A percentile compares a stretch with the other conserved stretches of the same genome.
phyloP scores from a whole-genome alignment of 2,797 vertebrate genomes.

The Alcedo quadribrachys region DNA sequence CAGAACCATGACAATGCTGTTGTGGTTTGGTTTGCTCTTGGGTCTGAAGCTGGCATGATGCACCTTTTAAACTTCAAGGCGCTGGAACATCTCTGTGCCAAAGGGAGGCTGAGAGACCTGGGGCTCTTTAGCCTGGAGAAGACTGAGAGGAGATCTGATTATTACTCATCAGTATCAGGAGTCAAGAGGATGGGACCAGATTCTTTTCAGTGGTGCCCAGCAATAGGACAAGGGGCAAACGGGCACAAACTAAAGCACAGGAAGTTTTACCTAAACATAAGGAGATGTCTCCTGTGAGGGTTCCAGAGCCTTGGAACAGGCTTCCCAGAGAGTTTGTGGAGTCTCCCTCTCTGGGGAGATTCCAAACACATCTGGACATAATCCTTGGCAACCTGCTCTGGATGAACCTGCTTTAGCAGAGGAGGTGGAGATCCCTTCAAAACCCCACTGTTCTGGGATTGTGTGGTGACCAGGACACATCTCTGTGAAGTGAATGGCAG shows the following conservation, averaged over 20 bases:
- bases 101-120: too few relatives aligned
- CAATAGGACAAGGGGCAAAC: not conserved
- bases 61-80: not conserved
- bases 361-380: not conserved
- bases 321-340: not conserved
- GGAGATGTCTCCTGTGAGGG: not conserved
- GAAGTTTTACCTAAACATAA: not conserved
- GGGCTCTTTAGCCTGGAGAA: too few relatives aligned
- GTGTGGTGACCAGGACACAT: not conserved
- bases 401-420: not conserved
- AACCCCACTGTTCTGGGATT: not conserved
- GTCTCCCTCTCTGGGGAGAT: not conserved
- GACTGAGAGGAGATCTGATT: too few relatives aligned
- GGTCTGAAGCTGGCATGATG: not conserved
- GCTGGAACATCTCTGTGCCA: too few relatives aligned
- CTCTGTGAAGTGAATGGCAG: not conserved
- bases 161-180: too few relatives aligned
- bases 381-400: not conserved
- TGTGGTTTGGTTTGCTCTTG: not conserved
- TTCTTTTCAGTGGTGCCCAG: not conserved
- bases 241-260: not conserved
- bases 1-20: not conserved
- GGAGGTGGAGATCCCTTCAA: not conserved
- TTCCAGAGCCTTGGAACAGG: not conserved
- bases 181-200: too few relatives aligned